Conservation (phyloP, 2,888 invertebrate species). For the Morinoia aosen region DNA sequence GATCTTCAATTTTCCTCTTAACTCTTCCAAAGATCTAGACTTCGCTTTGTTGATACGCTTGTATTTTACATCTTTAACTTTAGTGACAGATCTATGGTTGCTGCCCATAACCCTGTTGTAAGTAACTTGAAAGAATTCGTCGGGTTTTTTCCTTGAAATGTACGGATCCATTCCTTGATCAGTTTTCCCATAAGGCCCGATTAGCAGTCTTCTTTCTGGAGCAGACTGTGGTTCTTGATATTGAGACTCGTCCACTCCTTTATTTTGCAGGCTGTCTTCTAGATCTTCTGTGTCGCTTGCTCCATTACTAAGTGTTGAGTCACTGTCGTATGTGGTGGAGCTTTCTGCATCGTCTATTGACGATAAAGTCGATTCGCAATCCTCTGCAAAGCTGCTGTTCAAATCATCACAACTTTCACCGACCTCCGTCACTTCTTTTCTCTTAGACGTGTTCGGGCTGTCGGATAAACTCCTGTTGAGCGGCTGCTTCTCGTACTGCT, state of each 20-base stretch:
- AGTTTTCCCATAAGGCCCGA: slow-evolving; percentile 64
- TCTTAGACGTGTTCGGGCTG: not conserved
- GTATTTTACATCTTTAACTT: slow-evolving; percentile 92
- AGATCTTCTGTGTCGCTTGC: slow-evolving; percentile 59
- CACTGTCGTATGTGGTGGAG: slow-evolving; percentile 60
- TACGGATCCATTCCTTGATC: slow-evolving; percentile 74
- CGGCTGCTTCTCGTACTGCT: not conserved
- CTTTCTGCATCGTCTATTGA: not conserved
- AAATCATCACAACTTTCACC: not conserved
- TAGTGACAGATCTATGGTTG: slow-evolving; percentile 89
- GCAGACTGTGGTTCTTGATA: not conserved
- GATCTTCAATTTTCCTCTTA: slow-evolving; percentile 76
- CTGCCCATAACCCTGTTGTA: slow-evolving; percentile 88
- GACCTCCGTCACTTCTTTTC: not conserved
- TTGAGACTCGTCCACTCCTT: not conserved
- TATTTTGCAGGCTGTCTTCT: not conserved
- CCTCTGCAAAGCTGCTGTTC: not conserved
- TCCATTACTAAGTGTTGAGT: slow-evolving; percentile 64
- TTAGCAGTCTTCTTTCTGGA: slow-evolving; percentile 52
- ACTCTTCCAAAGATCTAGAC: slow-evolving; percentile 88
- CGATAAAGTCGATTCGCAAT: slow-evolving; percentile 27
- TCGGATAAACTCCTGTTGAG: slow-evolving; percentile 16
- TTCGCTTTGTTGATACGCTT: slow-evolving; percentile 92
- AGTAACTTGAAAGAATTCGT: slow-evolving; percentile 71
- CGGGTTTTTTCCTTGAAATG: slow-evolving; percentile 54